A percentile compares a stretch with the other conserved stretches of the same genome.
These are phyloP conservation scores for Stenurella melanura DNA, from an alignment of 2,888 invertebrate species.

Conservation along the genomic window DNA sequence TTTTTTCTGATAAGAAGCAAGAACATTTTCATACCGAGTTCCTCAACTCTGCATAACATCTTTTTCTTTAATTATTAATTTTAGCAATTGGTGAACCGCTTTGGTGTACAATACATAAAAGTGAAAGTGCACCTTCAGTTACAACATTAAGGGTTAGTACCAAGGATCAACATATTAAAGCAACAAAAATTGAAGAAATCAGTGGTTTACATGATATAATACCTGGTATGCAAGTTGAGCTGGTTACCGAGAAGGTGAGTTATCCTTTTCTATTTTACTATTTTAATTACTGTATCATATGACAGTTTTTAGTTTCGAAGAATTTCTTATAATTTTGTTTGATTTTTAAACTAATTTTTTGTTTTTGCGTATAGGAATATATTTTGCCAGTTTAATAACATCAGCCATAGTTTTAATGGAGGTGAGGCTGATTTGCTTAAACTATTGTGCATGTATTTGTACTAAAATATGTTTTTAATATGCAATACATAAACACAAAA, in stretches of 20 bases:
- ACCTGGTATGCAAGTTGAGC: slow-evolving; percentile 76
- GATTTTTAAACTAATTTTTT: too few species aligned
- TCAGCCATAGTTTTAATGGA: too few species aligned
- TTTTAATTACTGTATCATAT: neutral
- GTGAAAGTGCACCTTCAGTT: slow-evolving; percentile 70
- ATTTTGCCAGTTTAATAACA: too few species aligned
- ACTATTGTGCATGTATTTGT: too few species aligned
- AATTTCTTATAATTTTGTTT: too few species aligned
- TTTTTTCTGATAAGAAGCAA: too few species aligned
- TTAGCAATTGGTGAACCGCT: slow-evolving; percentile 78
- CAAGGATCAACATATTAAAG: slow-evolving; percentile 68
- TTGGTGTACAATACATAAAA: slow-evolving; percentile 77
- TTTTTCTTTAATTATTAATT: slow-evolving; percentile 43
- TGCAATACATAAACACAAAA: too few species aligned
- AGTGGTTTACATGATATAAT: slow-evolving; percentile 66
- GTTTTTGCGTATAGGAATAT: too few species aligned
- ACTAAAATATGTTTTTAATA: too few species aligned
- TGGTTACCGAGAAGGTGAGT: slow-evolving; percentile 75
- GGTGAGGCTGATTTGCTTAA: too few species aligned
- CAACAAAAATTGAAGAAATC: slow-evolving; percentile 61
- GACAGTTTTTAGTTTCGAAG: too few species aligned
- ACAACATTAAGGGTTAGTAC: slow-evolving; percentile 75
- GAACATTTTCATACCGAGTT: too few species aligned
- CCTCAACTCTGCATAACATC: neutral
- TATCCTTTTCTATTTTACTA: neutral